Evolutionary conservation across 1,140 invertebrate species (phyloP), one percentile per base, ranked within the genome.

Genomic region (Leptestheria dahalacensis): DNA sequence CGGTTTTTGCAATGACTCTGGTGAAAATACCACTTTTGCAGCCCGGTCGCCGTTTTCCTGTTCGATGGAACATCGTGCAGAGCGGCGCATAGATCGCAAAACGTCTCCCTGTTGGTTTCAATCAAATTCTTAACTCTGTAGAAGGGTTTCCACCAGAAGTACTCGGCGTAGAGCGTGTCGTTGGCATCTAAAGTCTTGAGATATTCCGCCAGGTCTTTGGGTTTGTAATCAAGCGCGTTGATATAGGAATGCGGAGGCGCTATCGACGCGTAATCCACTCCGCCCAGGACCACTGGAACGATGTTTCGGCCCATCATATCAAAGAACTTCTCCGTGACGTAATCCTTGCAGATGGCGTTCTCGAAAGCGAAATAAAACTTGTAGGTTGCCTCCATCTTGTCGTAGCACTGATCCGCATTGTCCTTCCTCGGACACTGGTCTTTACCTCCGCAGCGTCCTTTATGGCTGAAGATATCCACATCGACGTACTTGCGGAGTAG

Each of bases 321-420:
- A 60, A 62, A 71, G 24, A 72, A 62, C 50, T 71, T 71, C 46
- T 72, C 70, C 4, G 70, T 72, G 3, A 72, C 64, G 63, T 72
- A 72, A 50, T 72, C 71, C 21, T 62, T 63, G 60, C 72, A 72
- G 2, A 73, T 66, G 12, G 71, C 64, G 64, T 77, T 77, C 63
- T 78, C 75, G 29, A 78, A 75, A 0, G 76, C 66, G 24, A 78
- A 59, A 62, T 77, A 78, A 61, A 77, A 77, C 55, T 72, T 69
- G 67, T 77, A 77, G 3, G 61, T 49, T 12, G 54, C 48, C 12
- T 65, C 25, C 9, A 70, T 58, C 25, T 60, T 48, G 21, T 62
- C 57, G 20, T 63, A 60, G 46, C 68, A 69, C 3, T 26, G 23
- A 3, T 41, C 21, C 3, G 3, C 10, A 33, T 57, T 48, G 4